Percentiles rank a stretch among this genome's conserved stretches.
These are phyloP conservation scores for Cinclus cinclus DNA, from an alignment of 2,113 vertebrate genomes.

Conservation along the genomic window DNA sequence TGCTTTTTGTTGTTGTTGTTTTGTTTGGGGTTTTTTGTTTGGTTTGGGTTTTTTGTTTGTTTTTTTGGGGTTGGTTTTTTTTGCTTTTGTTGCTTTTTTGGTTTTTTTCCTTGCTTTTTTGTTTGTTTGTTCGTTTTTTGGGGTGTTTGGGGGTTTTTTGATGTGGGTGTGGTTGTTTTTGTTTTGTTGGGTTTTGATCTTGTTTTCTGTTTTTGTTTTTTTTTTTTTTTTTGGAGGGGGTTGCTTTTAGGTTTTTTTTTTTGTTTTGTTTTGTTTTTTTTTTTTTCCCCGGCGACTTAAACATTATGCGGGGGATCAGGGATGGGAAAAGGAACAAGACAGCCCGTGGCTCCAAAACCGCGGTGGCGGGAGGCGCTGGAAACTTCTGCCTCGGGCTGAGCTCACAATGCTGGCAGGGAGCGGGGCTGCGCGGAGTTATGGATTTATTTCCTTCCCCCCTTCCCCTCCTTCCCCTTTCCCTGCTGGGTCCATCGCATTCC, in stretches of 20 bases:
- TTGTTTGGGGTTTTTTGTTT: too few species aligned
- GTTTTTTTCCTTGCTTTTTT: neutral
- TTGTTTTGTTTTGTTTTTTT: too few species aligned
- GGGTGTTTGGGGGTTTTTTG: too few species aligned
- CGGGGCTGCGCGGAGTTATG: neutral
- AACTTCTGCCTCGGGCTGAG: neutral
- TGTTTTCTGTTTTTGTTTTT: neutral
- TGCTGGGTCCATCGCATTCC: conserved; percentile 19
- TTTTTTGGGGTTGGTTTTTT: too few species aligned
- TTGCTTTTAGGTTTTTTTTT: neutral
- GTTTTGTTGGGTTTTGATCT: too few species aligned
- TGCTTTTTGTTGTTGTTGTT: neutral
- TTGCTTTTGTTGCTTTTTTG: too few species aligned
- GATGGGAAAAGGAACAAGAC: neutral
- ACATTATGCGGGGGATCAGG: neutral
- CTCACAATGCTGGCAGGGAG: conserved; percentile 2
- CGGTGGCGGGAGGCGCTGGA: neutral
- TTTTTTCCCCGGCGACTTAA: neutral
- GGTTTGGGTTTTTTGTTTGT: neutral
- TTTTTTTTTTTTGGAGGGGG: neutral
- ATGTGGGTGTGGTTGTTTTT: neutral
- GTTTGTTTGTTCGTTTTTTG: accelerated
- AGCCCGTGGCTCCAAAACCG: conserved; percentile 16
- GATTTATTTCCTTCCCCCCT: conserved; percentile 14
- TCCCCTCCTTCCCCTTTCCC: neutral